Evolutionary conservation across 2,888 invertebrate species (phyloP).

Genomic region (Sphaerophoria taeniata): DNA sequence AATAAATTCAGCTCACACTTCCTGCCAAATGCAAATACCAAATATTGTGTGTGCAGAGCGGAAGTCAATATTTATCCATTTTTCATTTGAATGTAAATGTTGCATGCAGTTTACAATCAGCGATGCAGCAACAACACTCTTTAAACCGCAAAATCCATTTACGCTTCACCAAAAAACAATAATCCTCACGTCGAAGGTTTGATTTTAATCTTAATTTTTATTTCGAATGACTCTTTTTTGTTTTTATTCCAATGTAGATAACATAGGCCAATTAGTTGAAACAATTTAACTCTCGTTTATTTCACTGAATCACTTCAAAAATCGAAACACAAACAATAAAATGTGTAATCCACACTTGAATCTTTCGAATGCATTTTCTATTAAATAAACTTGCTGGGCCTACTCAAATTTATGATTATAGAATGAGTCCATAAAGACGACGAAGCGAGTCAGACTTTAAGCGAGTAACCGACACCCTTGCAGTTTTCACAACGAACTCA

Average conservation of each 20-base stretch:
- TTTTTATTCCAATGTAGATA: constrained; percentile 25
- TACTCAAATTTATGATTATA: constrained; percentile 42
- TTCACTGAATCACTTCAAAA: constrained; percentile 32
- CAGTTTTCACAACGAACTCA: constrained; percentile 35
- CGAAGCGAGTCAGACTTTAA: not conserved
- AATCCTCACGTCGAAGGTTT: constrained; percentile 38
- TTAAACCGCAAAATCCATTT: constrained; percentile 59
- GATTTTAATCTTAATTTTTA: constrained; percentile 38
- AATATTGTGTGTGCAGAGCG: not conserved
- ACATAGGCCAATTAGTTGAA: constrained; percentile 49
- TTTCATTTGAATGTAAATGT: constrained; percentile 43
- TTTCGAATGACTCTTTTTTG: constrained; percentile 2
- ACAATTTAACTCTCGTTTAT: constrained; percentile 61
- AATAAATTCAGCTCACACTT: constrained; percentile 50
- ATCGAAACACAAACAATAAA: not conserved
- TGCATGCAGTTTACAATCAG: constrained; percentile 35
- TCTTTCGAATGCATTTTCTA: constrained; percentile 45
- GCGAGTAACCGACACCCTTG: constrained; percentile 50
- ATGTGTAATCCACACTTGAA: constrained; percentile 6
- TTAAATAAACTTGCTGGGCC: constrained; percentile 51
- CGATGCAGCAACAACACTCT: constrained; percentile 39
- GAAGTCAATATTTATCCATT: constrained; percentile 60
- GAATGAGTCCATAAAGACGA: not conserved
- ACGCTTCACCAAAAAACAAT: constrained; percentile 45
- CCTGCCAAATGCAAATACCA: not conserved